Evolutionary conservation across 1,140 invertebrate species (phyloP), one percentile per base, ranked within the genome.

Genomic region (Whitmania pigra): DNA sequence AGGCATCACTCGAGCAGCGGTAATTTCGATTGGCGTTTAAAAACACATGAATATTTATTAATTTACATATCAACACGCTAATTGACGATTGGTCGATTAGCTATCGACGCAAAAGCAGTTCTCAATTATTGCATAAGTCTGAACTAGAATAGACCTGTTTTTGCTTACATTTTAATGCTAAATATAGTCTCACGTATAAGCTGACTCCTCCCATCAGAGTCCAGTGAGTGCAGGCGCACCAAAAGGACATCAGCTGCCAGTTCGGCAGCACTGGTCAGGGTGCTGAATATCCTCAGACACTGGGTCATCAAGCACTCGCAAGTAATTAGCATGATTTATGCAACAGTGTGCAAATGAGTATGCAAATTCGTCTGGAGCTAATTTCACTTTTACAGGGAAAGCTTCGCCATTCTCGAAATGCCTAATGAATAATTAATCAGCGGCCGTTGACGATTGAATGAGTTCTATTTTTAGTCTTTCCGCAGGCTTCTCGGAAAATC

Each of bases 201-300:
- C 43, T 49, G 43, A 49, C 43, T 49, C 43, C 43, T 49, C 43
- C 43, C 43, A 49, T 13, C 22, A 63, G 57, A 25, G 57, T 22
- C 57, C 29, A 31, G 29, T n/a, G 57, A 25, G 57, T 25, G 9
- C 29, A 22, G 57, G 18, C 57, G 57, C 29, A 25, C 22, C 29
- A 63, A 89, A 71, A 88, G 92, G 75, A 90, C 93, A 77, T 91
- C 89, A 20, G 89, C 94, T 9, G 91, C 93, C 77, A 92, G 89
- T 43, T 93, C 90, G 3, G 92, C 92, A 29, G 91, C 91, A 31
- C 94, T 92, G 0, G 94, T 94, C 91, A 82, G 93, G 75, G 92
- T 95, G 0, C 83, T 96, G 0, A 93, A 92, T 81, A 91, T 95
- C 0, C 82, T 94, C 20, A 86, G 90, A 81, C 88, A 89, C 77